phyloP scores from a whole-genome alignment of 1,140 invertebrate species.

The Trichoplusia ni region DNA sequence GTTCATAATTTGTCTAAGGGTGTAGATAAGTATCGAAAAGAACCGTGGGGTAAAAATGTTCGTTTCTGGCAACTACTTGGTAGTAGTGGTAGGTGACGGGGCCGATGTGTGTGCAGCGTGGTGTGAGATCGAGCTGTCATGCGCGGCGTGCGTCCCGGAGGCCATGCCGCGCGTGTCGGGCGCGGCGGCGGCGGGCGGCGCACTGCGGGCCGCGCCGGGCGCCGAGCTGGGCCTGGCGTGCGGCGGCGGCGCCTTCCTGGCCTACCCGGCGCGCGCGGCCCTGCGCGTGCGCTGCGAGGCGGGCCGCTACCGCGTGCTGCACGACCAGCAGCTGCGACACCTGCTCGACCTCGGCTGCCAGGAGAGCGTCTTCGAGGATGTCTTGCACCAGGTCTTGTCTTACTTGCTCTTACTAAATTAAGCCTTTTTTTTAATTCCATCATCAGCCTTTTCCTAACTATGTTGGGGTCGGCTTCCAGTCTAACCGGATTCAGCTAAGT shows the following conservation, averaged over 20 bases:
- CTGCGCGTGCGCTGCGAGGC: conserved; percentile 59
- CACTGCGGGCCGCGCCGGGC: conserved; percentile 45
- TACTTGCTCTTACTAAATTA: too few relatives aligned
- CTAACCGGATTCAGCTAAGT: too few relatives aligned
- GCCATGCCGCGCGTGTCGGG: conserved; percentile 71
- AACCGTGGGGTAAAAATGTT: too few relatives aligned
- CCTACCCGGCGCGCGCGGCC: conserved; percentile 53
- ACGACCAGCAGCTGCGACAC: conserved; percentile 48
- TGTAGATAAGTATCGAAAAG: too few relatives aligned
- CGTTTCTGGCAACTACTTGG: too few relatives aligned
- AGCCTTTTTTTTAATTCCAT: neutral
- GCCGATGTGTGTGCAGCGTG: conserved; percentile 44
- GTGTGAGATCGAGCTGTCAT: conserved; percentile 70
- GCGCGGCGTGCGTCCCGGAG: conserved; percentile 70
- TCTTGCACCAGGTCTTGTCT: conserved; percentile 68
- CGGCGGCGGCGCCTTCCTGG: conserved; percentile 59
- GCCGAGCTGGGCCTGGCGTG: conserved; percentile 65
- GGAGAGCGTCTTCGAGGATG: conserved; percentile 72
- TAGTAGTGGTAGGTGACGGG: too few relatives aligned
- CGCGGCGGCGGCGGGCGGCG: conserved; percentile 52
- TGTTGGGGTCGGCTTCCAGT: too few relatives aligned
- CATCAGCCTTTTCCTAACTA: neutral
- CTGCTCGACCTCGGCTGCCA: conserved; percentile 73
- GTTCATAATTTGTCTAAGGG: too few relatives aligned
- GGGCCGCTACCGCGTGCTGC: conserved; percentile 52